phyloP scores from a whole-genome alignment of 2,113 vertebrate genomes.

The Trichomycterus rosablanca region DNA sequence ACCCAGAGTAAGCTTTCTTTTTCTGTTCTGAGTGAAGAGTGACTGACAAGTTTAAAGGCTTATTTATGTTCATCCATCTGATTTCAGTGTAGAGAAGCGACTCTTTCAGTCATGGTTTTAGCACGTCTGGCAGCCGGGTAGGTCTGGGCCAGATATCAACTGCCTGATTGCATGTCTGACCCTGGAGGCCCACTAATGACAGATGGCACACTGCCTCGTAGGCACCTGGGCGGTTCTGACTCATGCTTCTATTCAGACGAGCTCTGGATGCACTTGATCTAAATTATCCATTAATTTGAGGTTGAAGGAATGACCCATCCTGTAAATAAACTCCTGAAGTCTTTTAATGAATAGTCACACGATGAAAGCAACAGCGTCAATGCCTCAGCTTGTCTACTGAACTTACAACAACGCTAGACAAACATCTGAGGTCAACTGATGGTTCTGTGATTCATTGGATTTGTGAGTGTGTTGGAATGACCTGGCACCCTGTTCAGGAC shows the following conservation, averaged over 20 bases:
- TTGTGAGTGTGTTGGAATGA: too few relatives aligned
- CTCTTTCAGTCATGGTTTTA: not conserved
- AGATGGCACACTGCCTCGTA: slow-evolving; percentile 5
- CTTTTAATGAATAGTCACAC: too few relatives aligned
- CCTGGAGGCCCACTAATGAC: not conserved
- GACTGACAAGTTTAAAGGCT: too few relatives aligned
- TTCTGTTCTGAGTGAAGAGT: too few relatives aligned
- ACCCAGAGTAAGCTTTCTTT: too few relatives aligned
- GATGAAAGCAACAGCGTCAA: too few relatives aligned
- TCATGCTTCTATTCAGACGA: slow-evolving; percentile 2
- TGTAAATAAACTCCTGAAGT: not conserved
- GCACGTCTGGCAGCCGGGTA: not conserved
- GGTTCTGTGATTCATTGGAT: too few relatives aligned
- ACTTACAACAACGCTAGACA: too few relatives aligned
- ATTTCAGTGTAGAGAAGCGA: not conserved
- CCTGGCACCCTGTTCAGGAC: too few relatives aligned
- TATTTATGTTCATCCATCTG: too few relatives aligned
- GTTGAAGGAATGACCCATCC: not conserved
- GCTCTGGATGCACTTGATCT: not conserved
- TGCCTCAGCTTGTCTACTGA: too few relatives aligned
- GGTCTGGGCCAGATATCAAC: slow-evolving; percentile 24
- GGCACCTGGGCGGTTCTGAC: slow-evolving; percentile 24
- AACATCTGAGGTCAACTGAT: too few relatives aligned
- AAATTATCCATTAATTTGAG: not conserved
- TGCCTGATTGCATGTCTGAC: slow-evolving; percentile 9